Evolutionary conservation across 2,797 vertebrate species (phyloP), one percentile per base, ranked within the genome.

Genomic region (Syngnathus acus): DNA sequence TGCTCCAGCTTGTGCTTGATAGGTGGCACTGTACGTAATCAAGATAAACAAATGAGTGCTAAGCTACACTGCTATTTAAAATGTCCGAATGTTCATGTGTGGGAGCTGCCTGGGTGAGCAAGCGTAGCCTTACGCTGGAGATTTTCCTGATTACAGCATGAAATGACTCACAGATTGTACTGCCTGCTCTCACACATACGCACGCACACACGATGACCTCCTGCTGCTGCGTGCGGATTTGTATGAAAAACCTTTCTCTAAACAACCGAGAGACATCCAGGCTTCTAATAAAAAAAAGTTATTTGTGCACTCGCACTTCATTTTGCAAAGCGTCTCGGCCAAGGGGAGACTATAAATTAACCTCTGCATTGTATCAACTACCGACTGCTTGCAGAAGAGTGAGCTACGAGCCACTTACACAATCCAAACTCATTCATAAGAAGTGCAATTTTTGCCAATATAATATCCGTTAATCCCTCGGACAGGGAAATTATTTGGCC

Each of bases 101-200:
- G 42, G 42, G n/a, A 21, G 38, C 11, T 42, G 39, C 40, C n/a
- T 59, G 37, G 6, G 60, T 8, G n/a, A 45, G 21, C 40, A 26
- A 9, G 42, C 42, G 3, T 14, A 16, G 14, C 8, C 55, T 37
- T 37, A 37, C 7, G 26, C 42, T 26, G 21, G 11, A 17, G 60
- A 62, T 62, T 21, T 45, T 62, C 21, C 42, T 45, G 60, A 62
- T 62, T 62, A 17, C 60, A 26, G 38, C 40, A 0, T 42, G 42
- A 62, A 62, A 62, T 62, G 11, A 45, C 40, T 62, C 40, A 43
- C 60, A 62, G 60, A 61, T 43, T 43, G 40, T 45, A 62, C 16
- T 7, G 26, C 32, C 2, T 59, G n/a, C 50, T 17, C 45, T 32
- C 26, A 57, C 16, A 59, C 14, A 59, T 6, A 58, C 14, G 1